Evolutionary conservation across 2,888 invertebrate genomes (phyloP).

Genomic region (Oscheius sp.): DNA sequence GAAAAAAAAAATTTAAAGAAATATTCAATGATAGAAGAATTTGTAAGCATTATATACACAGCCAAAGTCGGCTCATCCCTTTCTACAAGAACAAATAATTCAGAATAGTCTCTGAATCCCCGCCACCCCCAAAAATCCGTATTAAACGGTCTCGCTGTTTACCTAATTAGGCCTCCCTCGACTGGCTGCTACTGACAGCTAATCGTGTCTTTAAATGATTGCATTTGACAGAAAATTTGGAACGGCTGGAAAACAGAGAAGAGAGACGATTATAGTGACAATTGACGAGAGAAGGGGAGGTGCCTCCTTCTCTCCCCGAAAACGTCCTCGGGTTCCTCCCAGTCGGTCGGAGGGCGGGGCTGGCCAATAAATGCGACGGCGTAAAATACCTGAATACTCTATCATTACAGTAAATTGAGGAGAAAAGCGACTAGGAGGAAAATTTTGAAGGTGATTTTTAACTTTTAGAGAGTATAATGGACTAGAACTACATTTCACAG

Average conservation of each 20-base stretch:
- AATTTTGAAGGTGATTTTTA: too few species aligned
- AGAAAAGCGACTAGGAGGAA: neutral
- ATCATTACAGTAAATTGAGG: constrained; percentile 22
- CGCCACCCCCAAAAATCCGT: too few species aligned
- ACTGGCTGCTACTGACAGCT: constrained; percentile 26
- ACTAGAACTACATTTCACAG: too few species aligned
- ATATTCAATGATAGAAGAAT: too few species aligned
- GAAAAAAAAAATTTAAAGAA: too few species aligned
- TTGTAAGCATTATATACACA: too few species aligned
- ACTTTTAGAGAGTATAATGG: too few species aligned
- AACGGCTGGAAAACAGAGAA: neutral
- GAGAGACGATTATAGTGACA: neutral
- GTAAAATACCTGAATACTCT: constrained; percentile 6
- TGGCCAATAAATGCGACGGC: constrained; percentile 9
- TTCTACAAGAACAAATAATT: too few species aligned
- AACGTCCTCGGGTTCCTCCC: constrained; percentile 4
- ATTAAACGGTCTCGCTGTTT: too few species aligned
- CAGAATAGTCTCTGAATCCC: too few species aligned
- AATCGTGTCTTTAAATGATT: constrained; percentile 28
- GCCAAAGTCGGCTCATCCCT: too few species aligned
- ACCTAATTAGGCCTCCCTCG: constrained; percentile 22
- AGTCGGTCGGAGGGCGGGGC: constrained; percentile 6
- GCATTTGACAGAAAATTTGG: constrained; percentile 25
- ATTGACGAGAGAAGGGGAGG: neutral
- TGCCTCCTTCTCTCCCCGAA: neutral